A percentile compares a stretch with the other conserved stretches of the same genome.
These are phyloP conservation scores for Uropsilus gracilis DNA, from an alignment of 2,113 vertebrate species.

Conservation along the genomic window DNA sequence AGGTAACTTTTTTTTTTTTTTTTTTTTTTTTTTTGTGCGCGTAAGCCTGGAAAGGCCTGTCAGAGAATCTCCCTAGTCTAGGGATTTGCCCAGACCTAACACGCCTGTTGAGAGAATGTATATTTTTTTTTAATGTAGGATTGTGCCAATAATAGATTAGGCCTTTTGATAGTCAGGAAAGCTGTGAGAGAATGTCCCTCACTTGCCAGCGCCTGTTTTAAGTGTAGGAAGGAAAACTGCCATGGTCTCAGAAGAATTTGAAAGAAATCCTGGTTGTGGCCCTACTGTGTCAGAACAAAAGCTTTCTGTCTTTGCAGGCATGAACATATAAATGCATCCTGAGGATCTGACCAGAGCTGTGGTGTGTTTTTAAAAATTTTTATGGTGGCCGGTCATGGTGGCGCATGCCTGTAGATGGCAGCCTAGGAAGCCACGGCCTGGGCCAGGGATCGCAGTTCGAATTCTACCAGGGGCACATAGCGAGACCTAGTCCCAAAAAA, in stretches of 20 bases:
- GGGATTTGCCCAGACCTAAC: neutral
- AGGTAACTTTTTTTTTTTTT: conserved; percentile 27
- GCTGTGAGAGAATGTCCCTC: neutral
- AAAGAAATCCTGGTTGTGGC: neutral
- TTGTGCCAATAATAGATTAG: conserved; percentile 44
- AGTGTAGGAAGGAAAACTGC: neutral
- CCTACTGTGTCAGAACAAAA: neutral
- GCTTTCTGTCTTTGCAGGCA: neutral
- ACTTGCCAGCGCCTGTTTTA: neutral
- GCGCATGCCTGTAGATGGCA: no score
- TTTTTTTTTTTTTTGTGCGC: no score
- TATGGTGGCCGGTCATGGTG: neutral
- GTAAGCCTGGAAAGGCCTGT: neutral
- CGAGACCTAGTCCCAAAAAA: no score
- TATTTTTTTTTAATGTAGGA: conserved; percentile 43
- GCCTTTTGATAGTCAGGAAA: neutral
- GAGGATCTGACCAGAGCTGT: neutral
- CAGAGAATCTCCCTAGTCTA: neutral
- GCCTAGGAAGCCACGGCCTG: no score
- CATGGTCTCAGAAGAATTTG: neutral
- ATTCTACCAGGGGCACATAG: no score
- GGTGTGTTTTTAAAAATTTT: neutral
- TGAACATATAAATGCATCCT: neutral
- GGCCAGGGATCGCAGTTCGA: no score
- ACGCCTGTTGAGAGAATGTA: neutral